Conservation (phyloP, 2,113 vertebrate genomes). For the Coturnix japonica region DNA sequence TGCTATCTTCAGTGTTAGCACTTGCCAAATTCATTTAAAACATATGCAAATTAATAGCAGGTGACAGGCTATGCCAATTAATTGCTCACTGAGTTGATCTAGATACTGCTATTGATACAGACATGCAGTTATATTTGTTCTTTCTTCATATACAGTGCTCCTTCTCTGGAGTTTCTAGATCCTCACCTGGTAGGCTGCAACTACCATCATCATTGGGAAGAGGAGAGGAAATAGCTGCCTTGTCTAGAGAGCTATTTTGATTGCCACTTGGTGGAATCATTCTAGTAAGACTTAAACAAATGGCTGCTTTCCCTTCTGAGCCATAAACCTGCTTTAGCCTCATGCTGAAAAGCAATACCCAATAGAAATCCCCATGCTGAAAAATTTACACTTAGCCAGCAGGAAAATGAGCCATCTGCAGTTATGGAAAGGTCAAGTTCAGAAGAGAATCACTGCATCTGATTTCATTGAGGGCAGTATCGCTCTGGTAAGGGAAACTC, state of each 20-base stretch:
- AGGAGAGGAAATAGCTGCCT: background rate
- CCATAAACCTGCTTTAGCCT: background rate
- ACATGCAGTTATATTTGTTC: background rate
- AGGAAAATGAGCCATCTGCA: constrained; percentile 28
- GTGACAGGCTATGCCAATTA: background rate
- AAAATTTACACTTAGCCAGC: constrained; percentile 29
- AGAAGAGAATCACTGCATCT: background rate
- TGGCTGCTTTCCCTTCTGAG: background rate
- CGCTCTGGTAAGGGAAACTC: background rate
- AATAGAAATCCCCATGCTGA: background rate
- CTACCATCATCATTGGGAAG: background rate
- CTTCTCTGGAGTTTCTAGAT: background rate
- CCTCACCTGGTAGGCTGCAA: accelerated
- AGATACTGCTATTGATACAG: background rate
- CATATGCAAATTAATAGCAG: background rate
- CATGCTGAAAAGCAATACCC: background rate
- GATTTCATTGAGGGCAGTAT: background rate
- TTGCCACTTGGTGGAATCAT: background rate
- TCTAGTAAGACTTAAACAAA: background rate
- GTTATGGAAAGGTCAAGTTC: constrained; percentile 28
- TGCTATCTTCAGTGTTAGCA: background rate
- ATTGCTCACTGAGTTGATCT: background rate
- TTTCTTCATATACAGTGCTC: background rate
- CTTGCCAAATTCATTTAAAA: constrained; percentile 19
- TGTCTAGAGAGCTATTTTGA: background rate